A percentile compares a stretch with the other conserved stretches of the same genome.
Evolutionary conservation across 2,113 vertebrate species (phyloP).

Genomic region (Lamprotornis superbus): DNA sequence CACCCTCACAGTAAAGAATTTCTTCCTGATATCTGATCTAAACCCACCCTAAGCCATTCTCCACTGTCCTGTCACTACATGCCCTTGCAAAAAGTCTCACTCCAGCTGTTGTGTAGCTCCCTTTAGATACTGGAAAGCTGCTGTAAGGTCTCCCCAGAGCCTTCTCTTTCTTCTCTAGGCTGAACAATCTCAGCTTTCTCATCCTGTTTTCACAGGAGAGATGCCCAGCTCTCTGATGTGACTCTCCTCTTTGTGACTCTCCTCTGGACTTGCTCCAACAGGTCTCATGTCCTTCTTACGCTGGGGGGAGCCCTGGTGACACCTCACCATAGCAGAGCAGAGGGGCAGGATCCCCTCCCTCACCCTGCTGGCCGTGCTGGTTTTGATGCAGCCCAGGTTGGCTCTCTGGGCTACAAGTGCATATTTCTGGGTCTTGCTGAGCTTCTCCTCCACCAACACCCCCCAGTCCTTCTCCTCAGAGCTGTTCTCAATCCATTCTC

Average conservation of each 20-base stretch:
- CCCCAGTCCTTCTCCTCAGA: no score
- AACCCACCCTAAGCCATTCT: not conserved
- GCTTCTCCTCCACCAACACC: not conserved
- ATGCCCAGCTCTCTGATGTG: not conserved
- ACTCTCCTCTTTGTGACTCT: not conserved
- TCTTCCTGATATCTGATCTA: not conserved
- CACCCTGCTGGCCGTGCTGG: accelerated
- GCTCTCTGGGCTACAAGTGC: not conserved
- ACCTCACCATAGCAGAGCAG: not conserved
- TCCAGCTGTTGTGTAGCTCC: not conserved
- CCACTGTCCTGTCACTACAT: not conserved
- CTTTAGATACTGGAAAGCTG: not conserved
- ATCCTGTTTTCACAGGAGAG: not conserved
- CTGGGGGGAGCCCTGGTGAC: not conserved
- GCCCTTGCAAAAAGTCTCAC: not conserved
- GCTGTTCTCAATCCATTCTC: not conserved
- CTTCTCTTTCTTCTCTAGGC: not conserved
- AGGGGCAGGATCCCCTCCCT: not conserved
- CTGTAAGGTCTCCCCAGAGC: not conserved
- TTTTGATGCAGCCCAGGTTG: not conserved
- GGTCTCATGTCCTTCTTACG: not conserved
- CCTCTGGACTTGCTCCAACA: not conserved
- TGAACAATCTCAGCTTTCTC: not conserved
- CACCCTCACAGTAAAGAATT: not conserved
- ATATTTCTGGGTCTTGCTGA: not conserved